Percentiles rank a stretch among this genome's conserved stretches.
phyloP scores from a whole-genome alignment of 2,888 invertebrate species.

The Diachrysia chrysitis region DNA sequence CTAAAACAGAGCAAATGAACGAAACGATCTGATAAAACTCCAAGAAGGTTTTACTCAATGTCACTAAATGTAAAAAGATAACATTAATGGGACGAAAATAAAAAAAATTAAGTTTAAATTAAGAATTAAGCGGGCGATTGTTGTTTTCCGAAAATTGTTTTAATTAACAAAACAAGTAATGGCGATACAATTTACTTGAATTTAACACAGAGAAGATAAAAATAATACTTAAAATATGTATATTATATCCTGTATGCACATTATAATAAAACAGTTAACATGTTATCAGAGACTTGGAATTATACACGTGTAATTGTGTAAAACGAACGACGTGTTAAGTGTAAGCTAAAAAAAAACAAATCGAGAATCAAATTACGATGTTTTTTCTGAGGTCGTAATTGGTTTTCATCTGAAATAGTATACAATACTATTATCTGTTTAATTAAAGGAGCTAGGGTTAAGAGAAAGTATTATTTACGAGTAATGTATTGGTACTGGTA shows the following conservation, averaged over 20 bases:
- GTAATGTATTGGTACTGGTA: neutral
- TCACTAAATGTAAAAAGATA: neutral
- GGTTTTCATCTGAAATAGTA: neutral
- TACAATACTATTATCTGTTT: neutral
- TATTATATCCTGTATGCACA: neutral
- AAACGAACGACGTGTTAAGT: neutral
- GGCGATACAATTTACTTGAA: conserved; percentile 1
- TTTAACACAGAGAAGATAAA: neutral
- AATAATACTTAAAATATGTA: neutral
- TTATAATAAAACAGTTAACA: conserved; percentile 1
- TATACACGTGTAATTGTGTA: neutral
- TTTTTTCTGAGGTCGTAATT: neutral
- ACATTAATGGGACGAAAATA: neutral
- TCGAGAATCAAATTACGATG: neutral
- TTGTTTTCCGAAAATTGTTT: neutral
- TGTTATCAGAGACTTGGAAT: neutral
- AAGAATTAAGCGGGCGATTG: neutral
- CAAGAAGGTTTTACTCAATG: neutral
- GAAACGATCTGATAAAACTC: neutral
- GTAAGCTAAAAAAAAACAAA: neutral
- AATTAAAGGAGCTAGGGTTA: neutral
- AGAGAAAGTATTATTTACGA: neutral
- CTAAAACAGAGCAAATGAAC: neutral
- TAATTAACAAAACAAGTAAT: neutral
- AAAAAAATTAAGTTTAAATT: neutral